Base-by-base conservation (phyloP, 2,113 vertebrate genomes). In the Urocolius indicus region DNA sequence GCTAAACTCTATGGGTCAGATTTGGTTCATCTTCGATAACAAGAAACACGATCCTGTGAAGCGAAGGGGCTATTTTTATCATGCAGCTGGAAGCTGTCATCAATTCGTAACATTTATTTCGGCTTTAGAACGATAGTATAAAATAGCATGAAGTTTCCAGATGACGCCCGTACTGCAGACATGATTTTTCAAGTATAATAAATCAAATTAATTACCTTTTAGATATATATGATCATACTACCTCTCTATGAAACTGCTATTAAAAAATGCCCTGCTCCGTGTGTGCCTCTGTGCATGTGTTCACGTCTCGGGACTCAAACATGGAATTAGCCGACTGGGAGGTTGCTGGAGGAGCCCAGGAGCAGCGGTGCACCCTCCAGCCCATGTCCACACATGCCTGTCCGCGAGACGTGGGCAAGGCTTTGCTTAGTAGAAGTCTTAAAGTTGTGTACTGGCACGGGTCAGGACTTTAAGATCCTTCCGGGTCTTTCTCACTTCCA, bases 51-150 rank as follows among this genome's bases (percentile, higher is more conserved):
- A 97, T 75, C 89, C 90, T 87, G 87, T 89, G 95, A 97, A 97
- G 96, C 13, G 72, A 96, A 93, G 77, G 83, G 95, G 89, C 96
- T 98, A 97, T 97, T 98, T 98, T 98, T 98, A 97, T 94, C 89
- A 65, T 95, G 93, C 96, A 97, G 96, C 94, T 98, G 95, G 96
- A 97, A 97, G 96, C 96, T 97, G 95, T 97, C 96, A 95, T 96
- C 96, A 95, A 92, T 97, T 97, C 81, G 74, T 97, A 97, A 97
- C 86, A 84, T 97, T 97, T 97, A 97, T 97, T 97, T 97, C 96
- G 85, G 85, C 95, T 97, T 97, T 65, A 97, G 93, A 97, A 88
- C 62, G 81, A 96, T 87, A 90, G 96, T 77, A 93, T 95, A 97
- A 97, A 97, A 97, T 93, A 94, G 88, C 97, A 96, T 93, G 92